Conservation (phyloP, 2,888 invertebrate species). For the Drosophila gaucha region DNA sequence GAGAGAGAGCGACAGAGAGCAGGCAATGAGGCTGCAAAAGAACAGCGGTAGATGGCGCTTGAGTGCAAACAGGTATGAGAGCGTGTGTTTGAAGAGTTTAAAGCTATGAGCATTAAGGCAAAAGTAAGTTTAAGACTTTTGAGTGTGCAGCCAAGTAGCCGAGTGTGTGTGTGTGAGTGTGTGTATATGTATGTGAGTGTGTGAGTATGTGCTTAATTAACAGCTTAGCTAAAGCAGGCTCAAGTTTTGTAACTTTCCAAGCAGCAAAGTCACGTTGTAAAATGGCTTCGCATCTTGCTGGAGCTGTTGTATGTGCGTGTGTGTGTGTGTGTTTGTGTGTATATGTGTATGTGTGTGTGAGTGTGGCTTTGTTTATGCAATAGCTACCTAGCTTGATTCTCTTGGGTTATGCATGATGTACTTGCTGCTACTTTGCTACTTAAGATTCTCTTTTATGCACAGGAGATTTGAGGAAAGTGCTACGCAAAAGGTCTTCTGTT, state of each 20-base stretch:
- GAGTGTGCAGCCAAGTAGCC: slow-evolving; percentile 12
- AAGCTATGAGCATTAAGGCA: slow-evolving; percentile 44
- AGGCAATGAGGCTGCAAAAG: slow-evolving; percentile 51
- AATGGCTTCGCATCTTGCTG: slow-evolving; percentile 32
- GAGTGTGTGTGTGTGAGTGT: slow-evolving; percentile 9
- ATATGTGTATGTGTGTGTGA: neutral
- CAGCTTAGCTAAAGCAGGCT: slow-evolving; percentile 53
- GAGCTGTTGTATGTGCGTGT: slow-evolving; percentile 5
- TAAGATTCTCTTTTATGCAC: slow-evolving; percentile 12
- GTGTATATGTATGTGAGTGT: slow-evolving; percentile 12
- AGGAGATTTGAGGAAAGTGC: slow-evolving; percentile 12
- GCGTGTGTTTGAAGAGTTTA: slow-evolving; percentile 18
- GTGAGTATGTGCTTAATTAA: slow-evolving; percentile 44
- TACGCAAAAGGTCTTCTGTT: neutral
- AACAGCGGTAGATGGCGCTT: slow-evolving; percentile 61
- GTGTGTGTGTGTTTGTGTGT: neutral
- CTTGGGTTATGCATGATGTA: slow-evolving; percentile 12
- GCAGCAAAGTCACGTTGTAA: slow-evolving; percentile 50
- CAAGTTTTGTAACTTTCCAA: slow-evolving; percentile 42
- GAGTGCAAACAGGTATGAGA: slow-evolving; percentile 31
- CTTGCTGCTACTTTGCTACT: slow-evolving; percentile 11
- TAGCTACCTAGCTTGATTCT: slow-evolving; percentile 18
- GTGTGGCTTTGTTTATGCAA: slow-evolving; percentile 6
- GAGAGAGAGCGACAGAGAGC: slow-evolving; percentile 29
- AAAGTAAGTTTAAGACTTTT: slow-evolving; percentile 39